phyloP scores from a whole-genome alignment of 1,140 invertebrate species.

The Trichomalopsis sarcophagae region DNA sequence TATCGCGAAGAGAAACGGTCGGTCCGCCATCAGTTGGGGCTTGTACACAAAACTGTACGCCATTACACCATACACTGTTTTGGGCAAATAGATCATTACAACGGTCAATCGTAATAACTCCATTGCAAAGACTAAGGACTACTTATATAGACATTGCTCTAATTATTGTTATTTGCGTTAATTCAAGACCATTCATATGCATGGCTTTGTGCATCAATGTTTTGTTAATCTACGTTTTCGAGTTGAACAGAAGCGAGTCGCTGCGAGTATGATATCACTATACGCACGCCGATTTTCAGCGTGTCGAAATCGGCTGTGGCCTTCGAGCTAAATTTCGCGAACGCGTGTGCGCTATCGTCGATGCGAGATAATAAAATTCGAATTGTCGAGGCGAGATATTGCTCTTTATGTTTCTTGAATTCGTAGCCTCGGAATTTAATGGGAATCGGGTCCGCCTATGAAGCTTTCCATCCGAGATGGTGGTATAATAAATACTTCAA shows the following conservation, averaged over 20 bases:
- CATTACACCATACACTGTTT: neutral
- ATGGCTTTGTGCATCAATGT: neutral
- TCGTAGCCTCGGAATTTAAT: neutral
- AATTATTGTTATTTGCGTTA: neutral
- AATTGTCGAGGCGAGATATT: neutral
- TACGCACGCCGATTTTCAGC: no score
- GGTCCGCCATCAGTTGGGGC: constrained; percentile 45
- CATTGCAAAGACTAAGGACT: neutral
- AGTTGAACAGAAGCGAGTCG: no score
- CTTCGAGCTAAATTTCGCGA: no score
- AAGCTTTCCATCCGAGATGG: neutral
- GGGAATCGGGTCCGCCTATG: neutral
- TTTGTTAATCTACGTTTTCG: no score
- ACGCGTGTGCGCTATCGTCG: no score
- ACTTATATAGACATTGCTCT: neutral
- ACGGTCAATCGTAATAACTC: neutral
- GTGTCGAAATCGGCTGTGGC: no score
- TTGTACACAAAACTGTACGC: neutral
- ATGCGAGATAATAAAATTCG: neutral
- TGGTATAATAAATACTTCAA: neutral
- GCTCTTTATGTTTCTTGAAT: neutral
- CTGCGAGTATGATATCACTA: no score
- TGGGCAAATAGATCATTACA: constrained; percentile 4
- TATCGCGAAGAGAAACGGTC: constrained; percentile 46
- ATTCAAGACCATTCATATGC: neutral